A percentile compares a stretch with the other conserved stretches of the same genome.
These are phyloP conservation scores for Phymastichus coffea DNA, from an alignment of 1,140 invertebrate species.

Conservation along the genomic window DNA sequence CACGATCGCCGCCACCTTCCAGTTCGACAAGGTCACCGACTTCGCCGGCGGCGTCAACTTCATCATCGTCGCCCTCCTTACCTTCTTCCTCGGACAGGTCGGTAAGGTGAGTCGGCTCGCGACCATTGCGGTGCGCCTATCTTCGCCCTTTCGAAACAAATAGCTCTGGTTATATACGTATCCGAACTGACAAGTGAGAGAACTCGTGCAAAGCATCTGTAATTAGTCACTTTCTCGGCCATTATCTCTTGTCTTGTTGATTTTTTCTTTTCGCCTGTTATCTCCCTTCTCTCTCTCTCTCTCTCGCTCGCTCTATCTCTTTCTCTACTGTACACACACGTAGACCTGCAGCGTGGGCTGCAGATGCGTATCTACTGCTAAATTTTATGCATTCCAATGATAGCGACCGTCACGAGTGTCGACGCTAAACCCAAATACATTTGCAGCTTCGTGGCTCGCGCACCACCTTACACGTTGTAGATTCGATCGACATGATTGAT, in stretches of 20 bases:
- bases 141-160: conserved; percentile 22
- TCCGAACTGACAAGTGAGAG: too few species aligned
- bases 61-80: conserved; percentile 82
- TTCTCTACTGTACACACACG: too few species aligned
- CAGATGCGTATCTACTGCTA: conserved; percentile 11
- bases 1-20: conserved; percentile 77
- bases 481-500: too few species aligned
- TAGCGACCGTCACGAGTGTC: neutral
- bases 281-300: neutral
- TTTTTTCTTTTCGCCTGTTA: too few species aligned
- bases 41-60: conserved; percentile 91
- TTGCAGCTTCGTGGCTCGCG: neutral
- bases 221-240: too few species aligned
- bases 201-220: too few species aligned
- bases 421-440: neutral
- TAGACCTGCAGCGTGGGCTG: too few species aligned
- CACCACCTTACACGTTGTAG: too few species aligned
- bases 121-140: too few species aligned
- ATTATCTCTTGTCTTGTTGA: too few species aligned
- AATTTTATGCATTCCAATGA: conserved; percentile 12
- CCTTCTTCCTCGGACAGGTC: conserved; percentile 82
- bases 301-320: neutral
- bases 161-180: conserved; percentile 15
- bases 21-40: conserved; percentile 88
- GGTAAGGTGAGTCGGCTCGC: conserved; percentile 58